These are phyloP conservation scores for Hypanus sabinus DNA, from an alignment of 2,113 vertebrate species.

Conservation along the genomic window DNA sequence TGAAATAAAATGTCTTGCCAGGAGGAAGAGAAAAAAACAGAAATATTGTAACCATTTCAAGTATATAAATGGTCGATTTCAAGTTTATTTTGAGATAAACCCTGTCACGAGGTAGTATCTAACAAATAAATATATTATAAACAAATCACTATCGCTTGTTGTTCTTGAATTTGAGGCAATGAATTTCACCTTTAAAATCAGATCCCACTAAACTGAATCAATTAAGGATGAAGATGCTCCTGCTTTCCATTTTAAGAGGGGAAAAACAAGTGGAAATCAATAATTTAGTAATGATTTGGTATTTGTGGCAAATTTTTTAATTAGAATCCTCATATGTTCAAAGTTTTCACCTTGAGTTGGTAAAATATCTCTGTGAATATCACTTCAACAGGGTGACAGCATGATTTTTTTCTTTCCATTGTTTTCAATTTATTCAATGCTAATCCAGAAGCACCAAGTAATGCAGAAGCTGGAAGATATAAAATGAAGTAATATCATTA, in stretches of 20 bases:
- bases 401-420: background rate
- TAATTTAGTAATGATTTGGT: background rate
- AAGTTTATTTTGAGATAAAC: background rate
- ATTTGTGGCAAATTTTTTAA: background rate
- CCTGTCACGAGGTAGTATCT: background rate
- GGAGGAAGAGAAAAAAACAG: background rate
- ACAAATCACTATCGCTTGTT: background rate
- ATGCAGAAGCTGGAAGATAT: background rate
- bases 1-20: background rate
- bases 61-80: background rate
- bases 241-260: background rate
- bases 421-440: background rate
- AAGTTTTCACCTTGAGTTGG: background rate
- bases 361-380: background rate
- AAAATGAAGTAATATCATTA: background rate
- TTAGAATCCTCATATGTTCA: background rate
- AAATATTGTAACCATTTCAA: background rate
- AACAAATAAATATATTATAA: background rate
- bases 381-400: too few relatives aligned
- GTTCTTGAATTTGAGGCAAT: background rate
- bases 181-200: background rate
- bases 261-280: background rate
- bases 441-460: background rate
- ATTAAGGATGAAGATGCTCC: background rate
- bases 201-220: background rate